Base-by-base conservation (phyloP, 1,140 invertebrate genomes). In the Neodiprion fabricii region DNA sequence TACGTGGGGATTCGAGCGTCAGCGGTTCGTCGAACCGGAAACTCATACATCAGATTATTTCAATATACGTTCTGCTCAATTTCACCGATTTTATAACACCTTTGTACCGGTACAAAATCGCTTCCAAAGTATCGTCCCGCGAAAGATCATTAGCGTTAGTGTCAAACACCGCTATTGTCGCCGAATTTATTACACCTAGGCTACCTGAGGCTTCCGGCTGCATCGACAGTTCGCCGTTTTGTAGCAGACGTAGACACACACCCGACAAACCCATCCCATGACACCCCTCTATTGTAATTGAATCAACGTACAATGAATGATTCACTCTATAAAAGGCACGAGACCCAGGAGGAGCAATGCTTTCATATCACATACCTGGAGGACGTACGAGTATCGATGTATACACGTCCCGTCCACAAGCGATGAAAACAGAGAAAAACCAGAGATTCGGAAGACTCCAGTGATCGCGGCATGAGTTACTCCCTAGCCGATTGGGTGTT, bases 11-110 rank as follows among this genome's bases (percentile, higher is more conserved):
- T 72, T 68, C 72, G 74, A 73, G 74, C 75, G 28, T 65, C 70
- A 48, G 48, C 23, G 12, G 71, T 73, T 74, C 74, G 82, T 75
- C 77, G 79, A 74, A 80, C 47, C 84, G 82, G 79, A 84, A 85
- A 85, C 73, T 80, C 71, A 71, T 76, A 74, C 76, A 47, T 70
- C 53, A 65, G 49, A 70, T 61, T 61, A 17, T 61, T 17, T 14
- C 67, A 76, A 77, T 75, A 77, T 79, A 78, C 77, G 79, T 82
- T 85, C 82, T 81, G 84, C 84, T 82, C 83, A 85, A 85, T 85
- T 85, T 85, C 82, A 84, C 82, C 82, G 82, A 85, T 85, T 85
- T 84, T 79, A 81, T 73, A 49, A 75, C 74, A 75, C 75, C 79
- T 82, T 85, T 84, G 78, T 83, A 77, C 77, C 74, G 77, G 78